Base-by-base conservation (phyloP, 2,888 invertebrate species). In the Ypsolopha sequella region DNA sequence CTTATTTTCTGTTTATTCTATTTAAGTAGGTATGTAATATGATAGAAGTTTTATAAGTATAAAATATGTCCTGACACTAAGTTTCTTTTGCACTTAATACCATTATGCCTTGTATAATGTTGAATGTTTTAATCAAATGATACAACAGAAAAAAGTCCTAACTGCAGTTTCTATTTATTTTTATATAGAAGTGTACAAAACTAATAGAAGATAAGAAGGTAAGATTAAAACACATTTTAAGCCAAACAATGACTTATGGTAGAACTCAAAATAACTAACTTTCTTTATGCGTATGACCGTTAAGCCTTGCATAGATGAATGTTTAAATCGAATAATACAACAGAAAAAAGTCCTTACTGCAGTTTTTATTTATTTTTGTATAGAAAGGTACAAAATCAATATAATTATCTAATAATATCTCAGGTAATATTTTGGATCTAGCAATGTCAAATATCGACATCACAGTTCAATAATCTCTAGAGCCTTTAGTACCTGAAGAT, bases 311-410 rank as follows among this genome's bases (percentile, higher is more conserved):
- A 45, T 45, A 45, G 6, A 34, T 45, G 7, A 45, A 45, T 33
- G 33, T 34, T n/a, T 45, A 34, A 33, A 45, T 45, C n/a, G 33
- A 45, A 34, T 45, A 34, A 45, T 45, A 45, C 45, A 45, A 33
- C 45, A 45, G 45, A 45, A 45, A 45, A 45, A 45, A 45, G 45
- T 45, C 45, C n/a, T 14, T 33, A 45, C 33, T 45, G 45, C 45
- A 45, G 45, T 45, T 45, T 45, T 45, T 45, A 45, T 45, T 45
- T 33, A 45, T 45, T 33, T 45, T 45, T 34, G 34, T 45, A 34
- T 45, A 34, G 33, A 45, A 45, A 45, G 45, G 45, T 45, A 33
- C n/a, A 45, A 33, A 33, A 45, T 34, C 34, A 45, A 45, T 33
- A 45, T n/a, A n/a, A n/a, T n/a, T n/a, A n/a, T n/a, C n/a, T n/a